Conservation (phyloP, 2,113 vertebrate species). For the Herpetotheres cachinnans region DNA sequence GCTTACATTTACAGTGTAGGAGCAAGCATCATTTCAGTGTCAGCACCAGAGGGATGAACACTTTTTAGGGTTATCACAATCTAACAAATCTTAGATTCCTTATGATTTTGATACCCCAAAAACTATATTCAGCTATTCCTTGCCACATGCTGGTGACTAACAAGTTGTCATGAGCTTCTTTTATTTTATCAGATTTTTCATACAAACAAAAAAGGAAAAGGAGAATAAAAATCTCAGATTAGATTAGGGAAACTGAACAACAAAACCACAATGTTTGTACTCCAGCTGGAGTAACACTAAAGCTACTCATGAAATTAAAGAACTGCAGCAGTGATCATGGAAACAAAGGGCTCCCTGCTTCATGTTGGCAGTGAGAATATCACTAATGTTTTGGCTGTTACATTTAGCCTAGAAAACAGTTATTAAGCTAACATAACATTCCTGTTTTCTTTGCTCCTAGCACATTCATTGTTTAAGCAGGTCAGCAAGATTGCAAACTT, state of each 20-base stretch:
- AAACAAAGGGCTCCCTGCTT: neutral
- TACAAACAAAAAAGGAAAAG: neutral
- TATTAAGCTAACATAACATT: slow-evolving; percentile 8
- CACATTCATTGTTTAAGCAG: neutral
- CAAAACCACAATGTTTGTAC: neutral
- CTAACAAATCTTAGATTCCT: neutral
- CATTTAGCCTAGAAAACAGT: neutral
- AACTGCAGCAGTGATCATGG: neutral
- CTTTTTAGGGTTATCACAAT: neutral
- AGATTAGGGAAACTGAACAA: neutral
- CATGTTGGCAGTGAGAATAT: neutral
- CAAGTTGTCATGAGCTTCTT: neutral
- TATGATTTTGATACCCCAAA: neutral
- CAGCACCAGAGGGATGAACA: neutral
- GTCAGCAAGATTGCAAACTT: neutral
- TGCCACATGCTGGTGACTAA: neutral
- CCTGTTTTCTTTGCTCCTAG: neutral
- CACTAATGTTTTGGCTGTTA: neutral
- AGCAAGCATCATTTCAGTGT: neutral
- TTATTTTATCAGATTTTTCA: neutral
- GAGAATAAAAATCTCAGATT: neutral
- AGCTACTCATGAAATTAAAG: neutral
- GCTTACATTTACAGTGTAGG: neutral
- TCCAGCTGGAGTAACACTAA: neutral
- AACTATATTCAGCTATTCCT: neutral